Percentiles rank a stretch among this genome's conserved stretches.
Conservation (phyloP, 2,888 invertebrate genomes). For the Tenthredo amoena region DNA sequence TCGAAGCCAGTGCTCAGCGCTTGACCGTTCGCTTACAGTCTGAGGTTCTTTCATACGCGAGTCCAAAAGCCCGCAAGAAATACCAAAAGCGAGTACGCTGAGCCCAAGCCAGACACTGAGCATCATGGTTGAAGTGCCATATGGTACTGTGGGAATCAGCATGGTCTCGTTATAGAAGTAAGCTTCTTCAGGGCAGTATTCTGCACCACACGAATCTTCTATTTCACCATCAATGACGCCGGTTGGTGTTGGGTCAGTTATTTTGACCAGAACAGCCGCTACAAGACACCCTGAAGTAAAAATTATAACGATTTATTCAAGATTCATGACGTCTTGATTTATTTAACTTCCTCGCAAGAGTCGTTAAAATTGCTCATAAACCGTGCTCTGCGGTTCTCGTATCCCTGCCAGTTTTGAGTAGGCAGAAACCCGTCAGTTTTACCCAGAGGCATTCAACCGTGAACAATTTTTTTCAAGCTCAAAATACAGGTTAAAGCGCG, state of each 20-base stretch:
- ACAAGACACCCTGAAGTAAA: slow-evolving; percentile 69
- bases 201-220: slow-evolving; percentile 71
- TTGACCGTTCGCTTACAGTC: slow-evolving; percentile 64
- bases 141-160: slow-evolving; percentile 64
- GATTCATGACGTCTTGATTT: neutral
- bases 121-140: slow-evolving; percentile 68
- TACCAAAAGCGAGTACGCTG: slow-evolving; percentile 71
- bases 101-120: slow-evolving; percentile 73
- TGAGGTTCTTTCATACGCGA: slow-evolving; percentile 73
- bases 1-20: slow-evolving; percentile 71
- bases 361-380: neutral
- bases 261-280: slow-evolving; percentile 69
- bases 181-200: slow-evolving; percentile 72
- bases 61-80: slow-evolving; percentile 74
- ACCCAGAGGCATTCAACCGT: neutral
- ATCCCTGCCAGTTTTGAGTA: no score
- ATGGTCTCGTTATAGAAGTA: slow-evolving; percentile 69
- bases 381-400: neutral
- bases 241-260: slow-evolving; percentile 65
- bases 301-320: neutral
- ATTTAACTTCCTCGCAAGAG: neutral
- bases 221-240: slow-evolving; percentile 62
- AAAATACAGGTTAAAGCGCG: neutral
- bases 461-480: neutral
- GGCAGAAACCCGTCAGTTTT: no score